Percentiles rank a stretch among this genome's conserved stretches.
These are phyloP conservation scores for Melikaiella ostensackeni DNA, from an alignment of 2,888 invertebrate species.

Conservation along the genomic window DNA sequence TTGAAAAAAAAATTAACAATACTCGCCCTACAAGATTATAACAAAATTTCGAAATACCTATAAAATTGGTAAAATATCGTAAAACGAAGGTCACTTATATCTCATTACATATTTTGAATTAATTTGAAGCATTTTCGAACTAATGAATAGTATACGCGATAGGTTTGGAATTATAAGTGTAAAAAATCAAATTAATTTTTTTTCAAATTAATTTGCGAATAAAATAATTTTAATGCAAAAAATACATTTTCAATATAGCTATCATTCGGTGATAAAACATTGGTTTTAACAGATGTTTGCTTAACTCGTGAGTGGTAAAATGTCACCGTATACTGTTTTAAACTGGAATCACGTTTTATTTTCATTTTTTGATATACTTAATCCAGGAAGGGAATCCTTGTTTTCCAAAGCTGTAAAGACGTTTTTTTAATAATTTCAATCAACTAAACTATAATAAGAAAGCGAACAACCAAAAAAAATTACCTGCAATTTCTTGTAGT, in stretches of 20 bases:
- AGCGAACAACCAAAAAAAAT: background rate
- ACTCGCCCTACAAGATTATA: too few relatives aligned
- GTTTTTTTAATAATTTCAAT: background rate
- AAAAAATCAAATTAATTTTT: too few relatives aligned
- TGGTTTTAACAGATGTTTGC: background rate
- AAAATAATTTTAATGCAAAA: background rate
- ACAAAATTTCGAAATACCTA: too few relatives aligned
- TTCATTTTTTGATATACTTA: background rate
- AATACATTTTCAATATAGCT: background rate
- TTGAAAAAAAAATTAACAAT: too few relatives aligned
- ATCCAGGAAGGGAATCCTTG: background rate
- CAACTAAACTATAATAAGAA: background rate
- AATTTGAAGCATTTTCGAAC: too few relatives aligned
- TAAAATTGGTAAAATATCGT: too few relatives aligned
- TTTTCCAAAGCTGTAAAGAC: background rate
- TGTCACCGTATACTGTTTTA: background rate
- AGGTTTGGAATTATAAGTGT: too few relatives aligned
- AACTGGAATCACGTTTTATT: background rate
- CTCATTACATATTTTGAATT: too few relatives aligned
- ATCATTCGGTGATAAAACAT: background rate
- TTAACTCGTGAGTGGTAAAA: background rate
- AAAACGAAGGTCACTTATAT: too few relatives aligned
- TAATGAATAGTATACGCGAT: too few relatives aligned
- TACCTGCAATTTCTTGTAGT: conserved; percentile 3
- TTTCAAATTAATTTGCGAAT: background rate